These are phyloP conservation scores for Phengaris alcon DNA, from an alignment of 2,888 invertebrate genomes.

Conservation along the genomic window DNA sequence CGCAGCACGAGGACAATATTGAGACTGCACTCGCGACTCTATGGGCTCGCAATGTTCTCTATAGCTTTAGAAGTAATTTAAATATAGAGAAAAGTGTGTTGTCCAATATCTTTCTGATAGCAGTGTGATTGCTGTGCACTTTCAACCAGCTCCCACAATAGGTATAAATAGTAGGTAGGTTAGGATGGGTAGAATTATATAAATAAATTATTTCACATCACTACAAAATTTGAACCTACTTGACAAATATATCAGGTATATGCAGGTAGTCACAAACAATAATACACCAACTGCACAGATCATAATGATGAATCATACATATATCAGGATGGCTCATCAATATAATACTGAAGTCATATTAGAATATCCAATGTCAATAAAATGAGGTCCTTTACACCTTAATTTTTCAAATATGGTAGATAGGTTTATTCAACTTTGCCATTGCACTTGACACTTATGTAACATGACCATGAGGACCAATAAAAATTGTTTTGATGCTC, in stretches of 20 bases:
- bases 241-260: no score
- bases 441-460: neutral
- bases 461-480: neutral
- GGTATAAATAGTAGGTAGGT: no score
- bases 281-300: neutral
- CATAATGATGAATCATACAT: neutral
- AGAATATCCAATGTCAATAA: neutral
- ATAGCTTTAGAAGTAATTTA: neutral
- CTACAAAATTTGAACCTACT: no score
- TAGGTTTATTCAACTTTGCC: conserved; percentile 14
- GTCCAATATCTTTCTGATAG: neutral
- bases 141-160: no score
- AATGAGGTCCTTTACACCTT: neutral
- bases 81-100: no score
- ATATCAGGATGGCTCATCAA: neutral
- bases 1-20: conserved; percentile 68
- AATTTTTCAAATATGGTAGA: neutral
- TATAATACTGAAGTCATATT: neutral
- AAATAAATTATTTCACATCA: no score
- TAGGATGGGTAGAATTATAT: no score
- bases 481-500: neutral
- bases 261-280: no score
- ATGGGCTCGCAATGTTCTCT: conserved; percentile 58
- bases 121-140: neutral
- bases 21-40: conserved; percentile 68